These are phyloP conservation scores for Bucorvus abyssinicus DNA, from an alignment of 2,797 vertebrate genomes.

Conservation along the genomic window DNA sequence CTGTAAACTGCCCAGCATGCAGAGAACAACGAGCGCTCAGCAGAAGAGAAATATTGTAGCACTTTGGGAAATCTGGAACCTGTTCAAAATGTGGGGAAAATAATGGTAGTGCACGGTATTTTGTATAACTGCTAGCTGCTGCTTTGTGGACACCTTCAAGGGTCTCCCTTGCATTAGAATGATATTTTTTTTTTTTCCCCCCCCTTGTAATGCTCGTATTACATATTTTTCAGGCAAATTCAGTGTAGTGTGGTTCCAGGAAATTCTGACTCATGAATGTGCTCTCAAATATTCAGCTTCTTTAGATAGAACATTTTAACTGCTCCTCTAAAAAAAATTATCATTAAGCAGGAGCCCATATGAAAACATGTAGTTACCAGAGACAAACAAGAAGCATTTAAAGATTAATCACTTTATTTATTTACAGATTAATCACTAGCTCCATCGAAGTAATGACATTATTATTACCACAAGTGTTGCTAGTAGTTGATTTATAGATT, in stretches of 20 bases:
- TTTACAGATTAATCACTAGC: not conserved
- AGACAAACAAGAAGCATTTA: not conserved
- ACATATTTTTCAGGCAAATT: not conserved
- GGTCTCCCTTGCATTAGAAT: not conserved
- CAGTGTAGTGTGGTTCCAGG: slow-evolving; percentile 1
- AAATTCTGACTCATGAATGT: slow-evolving; percentile 14
- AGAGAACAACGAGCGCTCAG: not conserved
- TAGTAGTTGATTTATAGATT: not conserved
- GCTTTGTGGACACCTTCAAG: not conserved
- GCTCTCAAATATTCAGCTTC: not conserved
- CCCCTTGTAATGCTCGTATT: not conserved
- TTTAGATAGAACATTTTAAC: not conserved
- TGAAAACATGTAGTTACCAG: not conserved
- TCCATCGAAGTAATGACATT: not conserved
- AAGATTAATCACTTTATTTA: not conserved
- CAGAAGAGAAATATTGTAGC: not conserved
- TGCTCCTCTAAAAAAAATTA: not conserved
- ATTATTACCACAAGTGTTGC: not conserved
- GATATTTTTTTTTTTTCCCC: not conserved
- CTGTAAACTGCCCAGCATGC: not conserved
- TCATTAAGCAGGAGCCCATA: not conserved
- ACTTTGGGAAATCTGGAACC: not conserved
- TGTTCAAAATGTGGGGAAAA: not conserved
- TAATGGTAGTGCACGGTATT: not conserved
- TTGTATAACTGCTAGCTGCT: not conserved